phyloP scores from a whole-genome alignment of 37 sponge, comb jelly and placozoan species.

The Chondrilla cf. caribensis region DNA sequence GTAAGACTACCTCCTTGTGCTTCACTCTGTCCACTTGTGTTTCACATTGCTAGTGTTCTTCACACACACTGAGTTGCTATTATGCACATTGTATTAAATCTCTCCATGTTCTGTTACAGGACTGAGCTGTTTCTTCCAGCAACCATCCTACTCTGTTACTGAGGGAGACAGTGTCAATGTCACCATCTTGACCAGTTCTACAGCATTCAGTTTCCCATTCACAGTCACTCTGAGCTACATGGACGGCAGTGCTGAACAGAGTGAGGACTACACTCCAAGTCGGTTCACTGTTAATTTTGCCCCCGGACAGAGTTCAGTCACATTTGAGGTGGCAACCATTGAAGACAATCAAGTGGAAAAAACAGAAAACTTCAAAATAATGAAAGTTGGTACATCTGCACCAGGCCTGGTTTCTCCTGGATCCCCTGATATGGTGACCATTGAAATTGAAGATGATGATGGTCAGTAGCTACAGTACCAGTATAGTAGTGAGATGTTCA shows the following conservation, averaged over 20 bases:
- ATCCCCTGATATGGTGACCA: background rate
- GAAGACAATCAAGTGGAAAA: background rate
- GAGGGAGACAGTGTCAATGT: background rate
- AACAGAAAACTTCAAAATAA: background rate
- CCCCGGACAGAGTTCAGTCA: background rate
- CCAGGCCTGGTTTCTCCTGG: background rate
- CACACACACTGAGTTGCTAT: no score
- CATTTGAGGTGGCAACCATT: slow-evolving; percentile 6
- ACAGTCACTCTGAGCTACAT: background rate
- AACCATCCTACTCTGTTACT: background rate
- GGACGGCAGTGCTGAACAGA: background rate
- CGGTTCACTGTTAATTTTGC: background rate
- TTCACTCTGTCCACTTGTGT: no score
- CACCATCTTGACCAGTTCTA: background rate
- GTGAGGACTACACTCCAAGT: background rate
- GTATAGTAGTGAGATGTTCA: no score
- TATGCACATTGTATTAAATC: no score
- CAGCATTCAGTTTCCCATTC: background rate
- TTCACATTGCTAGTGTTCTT: no score
- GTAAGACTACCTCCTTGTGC: no score
- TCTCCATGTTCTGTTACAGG: no score
- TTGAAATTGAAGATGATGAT: background rate
- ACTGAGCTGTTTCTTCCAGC: background rate
- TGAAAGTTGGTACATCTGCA: background rate
- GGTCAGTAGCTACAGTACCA: background rate